A percentile compares a stretch with the other conserved stretches of the same genome.
These are phyloP conservation scores for Nomia melanderi DNA, from an alignment of 1,140 invertebrate genomes.

Conservation along the genomic window DNA sequence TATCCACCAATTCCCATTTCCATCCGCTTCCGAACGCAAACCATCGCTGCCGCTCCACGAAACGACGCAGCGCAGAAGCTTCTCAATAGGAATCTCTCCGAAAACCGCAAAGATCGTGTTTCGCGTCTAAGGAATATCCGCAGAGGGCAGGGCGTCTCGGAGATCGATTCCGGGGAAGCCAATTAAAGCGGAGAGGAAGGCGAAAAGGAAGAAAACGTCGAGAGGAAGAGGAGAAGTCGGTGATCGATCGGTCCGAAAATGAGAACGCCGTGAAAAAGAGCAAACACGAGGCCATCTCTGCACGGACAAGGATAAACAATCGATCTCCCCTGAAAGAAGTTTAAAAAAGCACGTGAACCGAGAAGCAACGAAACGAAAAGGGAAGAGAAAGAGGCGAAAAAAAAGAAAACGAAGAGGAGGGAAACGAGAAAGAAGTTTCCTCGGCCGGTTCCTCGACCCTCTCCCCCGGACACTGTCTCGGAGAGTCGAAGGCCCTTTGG, in stretches of 20 bases:
- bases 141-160: too few species aligned
- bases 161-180: constrained; percentile 42
- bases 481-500: constrained; percentile 57
- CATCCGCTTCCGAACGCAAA: too few species aligned
- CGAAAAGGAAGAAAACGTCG: constrained; percentile 2
- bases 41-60: too few species aligned
- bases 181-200: constrained; percentile 31
- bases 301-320: constrained; percentile 39
- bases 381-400: neutral
- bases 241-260: constrained; percentile 31
- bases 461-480: neutral
- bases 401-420: neutral
- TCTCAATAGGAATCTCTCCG: too few species aligned
- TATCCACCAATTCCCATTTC: too few species aligned
- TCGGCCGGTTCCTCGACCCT: constrained; percentile 37
- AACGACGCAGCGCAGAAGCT: too few species aligned
- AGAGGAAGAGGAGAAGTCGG: constrained; percentile 18
- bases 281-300: constrained; percentile 42
- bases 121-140: too few species aligned
- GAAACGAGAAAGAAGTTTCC: constrained; percentile 51
- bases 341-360: too few species aligned
- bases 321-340: constrained; percentile 57
- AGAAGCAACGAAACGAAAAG: neutral
- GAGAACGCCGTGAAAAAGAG: neutral
- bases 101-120: too few species aligned